phyloP scores from a whole-genome alignment of 1,140 invertebrate genomes.

The Zelostemma sp. region DNA sequence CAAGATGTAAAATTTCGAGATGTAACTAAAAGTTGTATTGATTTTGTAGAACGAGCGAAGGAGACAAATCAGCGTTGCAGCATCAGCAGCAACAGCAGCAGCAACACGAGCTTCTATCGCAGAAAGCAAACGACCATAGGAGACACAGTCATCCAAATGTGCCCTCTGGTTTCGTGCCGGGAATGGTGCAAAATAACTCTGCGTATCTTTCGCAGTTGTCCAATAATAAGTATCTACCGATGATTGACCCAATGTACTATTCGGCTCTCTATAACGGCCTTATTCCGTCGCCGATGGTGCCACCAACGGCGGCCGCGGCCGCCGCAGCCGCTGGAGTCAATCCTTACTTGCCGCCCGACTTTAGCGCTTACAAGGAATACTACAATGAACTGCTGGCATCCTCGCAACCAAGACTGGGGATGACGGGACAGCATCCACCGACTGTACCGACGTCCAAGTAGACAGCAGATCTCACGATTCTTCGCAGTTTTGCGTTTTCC shows the following conservation, averaged over 20 bases:
- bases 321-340: conserved; percentile 28
- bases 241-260: conserved; percentile 66
- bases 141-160: conserved; percentile 61
- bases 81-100: conserved; percentile 39
- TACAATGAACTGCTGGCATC: conserved; percentile 66
- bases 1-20: too few relatives aligned
- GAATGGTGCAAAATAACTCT: conserved; percentile 45
- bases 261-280: conserved; percentile 66
- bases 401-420: conserved; percentile 63
- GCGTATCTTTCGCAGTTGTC: conserved; percentile 55
- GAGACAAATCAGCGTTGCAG: conserved; percentile 52
- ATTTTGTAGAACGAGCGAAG: conserved; percentile 51
- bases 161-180: conserved; percentile 54
- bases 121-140: conserved; percentile 25
- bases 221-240: conserved; percentile 63
- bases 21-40: too few relatives aligned
- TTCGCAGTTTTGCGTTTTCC: conserved; percentile 2
- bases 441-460: conserved; percentile 67
- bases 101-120: conserved; percentile 7
- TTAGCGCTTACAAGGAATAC: conserved; percentile 66
- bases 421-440: conserved; percentile 59
- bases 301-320: conserved; percentile 27
- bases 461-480: conserved; percentile 46
- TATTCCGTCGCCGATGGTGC: conserved; percentile 58
- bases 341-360: conserved; percentile 61